Evolutionary conservation across 2,888 invertebrate species (phyloP), one percentile per base, ranked within the genome.

Genomic region (Caenorhabditis sinica): DNA sequence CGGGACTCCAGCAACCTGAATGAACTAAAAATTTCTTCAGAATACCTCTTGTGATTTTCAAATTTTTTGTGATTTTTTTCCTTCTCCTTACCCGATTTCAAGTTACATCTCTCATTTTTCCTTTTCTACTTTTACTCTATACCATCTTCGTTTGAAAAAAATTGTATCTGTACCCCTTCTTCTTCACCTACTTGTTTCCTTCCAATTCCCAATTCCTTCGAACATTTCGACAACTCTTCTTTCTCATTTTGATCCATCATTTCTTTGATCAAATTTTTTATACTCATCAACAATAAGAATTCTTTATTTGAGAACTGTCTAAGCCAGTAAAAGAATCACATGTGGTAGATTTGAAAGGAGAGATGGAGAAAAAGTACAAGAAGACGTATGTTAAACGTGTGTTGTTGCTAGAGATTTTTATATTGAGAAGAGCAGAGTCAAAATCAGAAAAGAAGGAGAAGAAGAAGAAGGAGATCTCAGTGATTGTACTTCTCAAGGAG

Each of bases 271-370:
- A 43, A 49, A 28, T 43, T n/a, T 17, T 1, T 17, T 9, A 20
- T 36, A n/a, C 13, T 3, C 5, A 33, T 66, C 66, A 80, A 80
- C 80, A 72, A 65, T 49, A 72, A 60, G 65, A 80, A 80, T 72
- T 17, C 20, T 79, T 80, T 56, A 72, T 80, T 72, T 71, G 71
- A 65, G 36, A 51, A 36, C 71, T 63, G 63, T 72, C 72, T 79
- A 79, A 71, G 71, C 72, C 72, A 79, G 79, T 65, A 63, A 17
- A 73, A 23, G 58, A 30, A 80, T 80, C 80, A 80, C 80, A 80
- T 72, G 66, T 58, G 20, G 63, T 43, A 60, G 43, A 28, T 69
- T 69, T 40, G 20, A 56, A 20, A 40, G 65, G 53, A 28, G 25
- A 28, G 43, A n/a, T 25, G 13, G 40, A 6, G 51, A 20, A 11